Percentiles rank a stretch among this genome's conserved stretches.
Conservation (phyloP, 2,888 invertebrate genomes). For the Resseliella maxima region DNA sequence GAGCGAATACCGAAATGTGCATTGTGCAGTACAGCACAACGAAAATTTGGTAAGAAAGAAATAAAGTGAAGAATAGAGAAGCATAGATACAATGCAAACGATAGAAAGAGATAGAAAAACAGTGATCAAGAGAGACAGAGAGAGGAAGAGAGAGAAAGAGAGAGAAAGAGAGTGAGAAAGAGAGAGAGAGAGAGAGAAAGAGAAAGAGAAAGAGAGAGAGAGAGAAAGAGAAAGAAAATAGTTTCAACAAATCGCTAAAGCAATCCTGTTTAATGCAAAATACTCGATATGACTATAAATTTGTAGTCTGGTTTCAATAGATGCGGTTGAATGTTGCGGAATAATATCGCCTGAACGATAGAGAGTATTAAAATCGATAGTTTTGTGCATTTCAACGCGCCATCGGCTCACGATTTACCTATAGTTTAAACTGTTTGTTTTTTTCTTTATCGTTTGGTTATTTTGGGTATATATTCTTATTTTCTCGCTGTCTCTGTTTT, state of each 20-base stretch:
- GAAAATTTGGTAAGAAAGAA: background rate
- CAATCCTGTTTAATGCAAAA: background rate
- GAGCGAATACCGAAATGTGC: background rate
- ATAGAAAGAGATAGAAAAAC: background rate
- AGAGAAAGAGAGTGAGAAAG: background rate
- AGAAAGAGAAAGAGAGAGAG: background rate
- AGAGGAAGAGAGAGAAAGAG: background rate
- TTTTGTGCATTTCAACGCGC: conserved; percentile 17
- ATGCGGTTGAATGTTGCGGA: background rate
- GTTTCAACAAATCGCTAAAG: background rate
- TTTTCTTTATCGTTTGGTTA: background rate
- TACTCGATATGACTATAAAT: background rate
- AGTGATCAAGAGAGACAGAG: background rate
- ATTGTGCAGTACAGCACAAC: background rate
- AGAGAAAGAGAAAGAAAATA: background rate
- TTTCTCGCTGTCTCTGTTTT: background rate
- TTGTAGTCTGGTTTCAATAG: conserved; percentile 24
- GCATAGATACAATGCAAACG: too few species aligned
- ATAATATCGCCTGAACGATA: background rate
- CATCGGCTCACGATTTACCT: conserved; percentile 30
- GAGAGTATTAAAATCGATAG: conserved; percentile 32
- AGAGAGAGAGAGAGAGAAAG: background rate
- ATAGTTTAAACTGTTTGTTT: conserved; percentile 30
- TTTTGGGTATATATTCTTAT: too few species aligned
- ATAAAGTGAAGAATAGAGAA: background rate